Evolutionary conservation across 2,888 invertebrate genomes (phyloP), one percentile per base, ranked within the genome.

Genomic region (Fragum sueziense): DNA sequence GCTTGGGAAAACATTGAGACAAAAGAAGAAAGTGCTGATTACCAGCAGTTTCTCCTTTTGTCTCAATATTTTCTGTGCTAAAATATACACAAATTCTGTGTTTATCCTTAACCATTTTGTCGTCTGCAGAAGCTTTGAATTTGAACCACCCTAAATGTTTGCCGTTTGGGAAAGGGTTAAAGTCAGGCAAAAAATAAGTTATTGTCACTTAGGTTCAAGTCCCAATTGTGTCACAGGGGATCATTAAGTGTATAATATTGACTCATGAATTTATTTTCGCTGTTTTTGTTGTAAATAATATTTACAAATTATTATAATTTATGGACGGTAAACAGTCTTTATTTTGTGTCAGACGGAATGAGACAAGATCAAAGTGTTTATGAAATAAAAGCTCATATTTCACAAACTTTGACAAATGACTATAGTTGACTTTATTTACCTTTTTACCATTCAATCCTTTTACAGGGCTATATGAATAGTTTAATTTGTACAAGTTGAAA

Each of bases 401-500:
- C 34, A 62, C n/a, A 47, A 47, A 62, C n/a, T 62, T 33, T 62
- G 62, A 62, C 62, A 62, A 62, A 62, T 62, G 62, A 62, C 62
- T 11, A 6, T 11, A 54, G n/a, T 54, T 62, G 62, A 62, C 33
- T 62, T 62, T 34, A n/a, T 7, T 62, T n/a, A 62, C 31, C 62
- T 29, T 34, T 47, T 47, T 47, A 41, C 41, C 41, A 11, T 41
- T 41, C 41, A 9, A 41, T 9, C 17, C 17, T 41, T 41, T 11
- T 17, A 41, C 17, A 41, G 17, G 41, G 9, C 41, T 11, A 41
- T 41, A 17, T 41, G 41, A 41, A 11, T 41, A 41, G 41, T 41
- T 41, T 41, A 9, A 41, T 41, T 41, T 41, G 41, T 41, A 9
- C 11, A 9, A 9, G 17, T 11, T 41, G 11, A 41, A 41, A 11